Conservation (phyloP, 2,888 invertebrate species). For the Penaeus monodon region DNA sequence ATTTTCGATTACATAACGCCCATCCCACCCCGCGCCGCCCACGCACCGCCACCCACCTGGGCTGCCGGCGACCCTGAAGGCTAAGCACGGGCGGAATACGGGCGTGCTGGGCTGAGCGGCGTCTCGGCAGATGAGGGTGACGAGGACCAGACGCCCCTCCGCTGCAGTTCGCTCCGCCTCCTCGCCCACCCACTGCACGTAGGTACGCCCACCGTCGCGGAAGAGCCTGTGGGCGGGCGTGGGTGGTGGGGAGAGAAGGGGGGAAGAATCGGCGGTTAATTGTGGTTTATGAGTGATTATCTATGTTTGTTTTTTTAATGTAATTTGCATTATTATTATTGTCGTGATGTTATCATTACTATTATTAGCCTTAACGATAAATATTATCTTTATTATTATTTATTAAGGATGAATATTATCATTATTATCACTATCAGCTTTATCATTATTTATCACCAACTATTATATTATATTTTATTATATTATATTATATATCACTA, state of each 20-base stretch:
- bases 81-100: constrained; percentile 86
- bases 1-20: too few relatives aligned
- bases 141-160: constrained; percentile 85
- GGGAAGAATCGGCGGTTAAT: background rate
- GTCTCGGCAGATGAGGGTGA: constrained; percentile 84
- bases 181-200: constrained; percentile 85
- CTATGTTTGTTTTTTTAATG: too few relatives aligned
- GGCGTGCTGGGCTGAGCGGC: constrained; percentile 71
- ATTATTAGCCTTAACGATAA: too few relatives aligned
- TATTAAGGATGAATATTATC: too few relatives aligned
- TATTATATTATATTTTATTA: too few relatives aligned
- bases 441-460: too few relatives aligned
- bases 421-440: too few relatives aligned
- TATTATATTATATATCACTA: too few relatives aligned
- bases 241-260: background rate
- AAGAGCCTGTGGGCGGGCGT: constrained; percentile 30
- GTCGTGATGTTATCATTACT: too few relatives aligned
- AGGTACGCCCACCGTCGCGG: constrained; percentile 52
- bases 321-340: background rate
- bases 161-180: constrained; percentile 81
- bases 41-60: constrained; percentile 21
- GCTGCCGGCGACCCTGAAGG: constrained; percentile 86
- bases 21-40: too few relatives aligned
- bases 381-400: too few relatives aligned
- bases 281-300: too few relatives aligned